These are phyloP conservation scores for Myripristis jacobus DNA, from an alignment of 2,797 vertebrate species.

Conservation along the genomic window DNA sequence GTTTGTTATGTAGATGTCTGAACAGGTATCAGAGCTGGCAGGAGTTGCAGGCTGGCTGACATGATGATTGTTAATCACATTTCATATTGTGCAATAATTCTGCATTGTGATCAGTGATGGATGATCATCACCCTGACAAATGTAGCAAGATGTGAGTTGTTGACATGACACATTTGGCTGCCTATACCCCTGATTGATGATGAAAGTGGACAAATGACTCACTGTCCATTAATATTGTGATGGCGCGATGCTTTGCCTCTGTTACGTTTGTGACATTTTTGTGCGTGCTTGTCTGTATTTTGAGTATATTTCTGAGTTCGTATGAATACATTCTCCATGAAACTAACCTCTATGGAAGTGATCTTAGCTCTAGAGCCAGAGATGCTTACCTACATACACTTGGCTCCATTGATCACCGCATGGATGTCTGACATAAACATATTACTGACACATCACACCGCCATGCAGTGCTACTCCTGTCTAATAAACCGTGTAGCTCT, in stretches of 20 bases:
- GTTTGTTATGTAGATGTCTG: slow-evolving; percentile 18
- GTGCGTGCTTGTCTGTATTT: not conserved
- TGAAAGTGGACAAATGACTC: slow-evolving; percentile 75
- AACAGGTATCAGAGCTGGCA: too few species aligned
- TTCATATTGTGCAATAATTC: slow-evolving; percentile 47
- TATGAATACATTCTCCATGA: slow-evolving; percentile 15
- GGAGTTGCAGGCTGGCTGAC: slow-evolving; percentile 24
- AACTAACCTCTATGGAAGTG: slow-evolving; percentile 21
- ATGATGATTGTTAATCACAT: slow-evolving; percentile 55
- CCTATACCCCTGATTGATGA: slow-evolving; percentile 63
- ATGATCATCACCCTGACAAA: slow-evolving; percentile 59
- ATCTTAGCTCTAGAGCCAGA: slow-evolving; percentile 28
- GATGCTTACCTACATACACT: slow-evolving; percentile 9
- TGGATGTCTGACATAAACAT: slow-evolving; percentile 28
- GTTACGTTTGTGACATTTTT: slow-evolving; percentile 38
- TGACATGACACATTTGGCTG: slow-evolving; percentile 62
- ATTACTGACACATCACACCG: slow-evolving; percentile 46
- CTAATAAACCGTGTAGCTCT: slow-evolving; percentile 55
- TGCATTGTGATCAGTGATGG: slow-evolving; percentile 54
- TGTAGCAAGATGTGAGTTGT: slow-evolving; percentile 53
- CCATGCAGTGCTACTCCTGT: slow-evolving; percentile 46
- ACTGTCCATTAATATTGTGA: slow-evolving; percentile 75
- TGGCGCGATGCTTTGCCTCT: slow-evolving; percentile 68
- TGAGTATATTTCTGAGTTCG: slow-evolving; percentile 19
- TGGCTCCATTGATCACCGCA: not conserved